phyloP scores from a whole-genome alignment of 1,140 invertebrate species.

The Magallana angulata region DNA sequence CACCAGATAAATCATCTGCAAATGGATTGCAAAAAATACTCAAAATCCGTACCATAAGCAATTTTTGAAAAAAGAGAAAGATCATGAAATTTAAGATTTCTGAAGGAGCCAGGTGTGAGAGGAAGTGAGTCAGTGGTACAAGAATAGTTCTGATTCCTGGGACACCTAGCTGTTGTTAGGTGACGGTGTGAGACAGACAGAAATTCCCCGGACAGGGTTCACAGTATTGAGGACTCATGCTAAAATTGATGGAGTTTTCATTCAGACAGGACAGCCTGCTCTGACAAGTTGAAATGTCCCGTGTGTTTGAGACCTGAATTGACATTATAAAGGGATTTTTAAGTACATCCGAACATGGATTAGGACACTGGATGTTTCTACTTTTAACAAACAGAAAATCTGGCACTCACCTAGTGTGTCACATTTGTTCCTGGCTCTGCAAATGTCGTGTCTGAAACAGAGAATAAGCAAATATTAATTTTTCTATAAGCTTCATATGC shows the following conservation, averaged over 20 bases:
- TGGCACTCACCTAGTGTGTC: slow-evolving; percentile 84
- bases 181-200: neutral
- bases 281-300: neutral
- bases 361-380: neutral
- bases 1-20: too few relatives aligned
- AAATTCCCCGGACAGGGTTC: neutral
- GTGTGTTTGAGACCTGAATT: neutral
- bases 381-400: slow-evolving; percentile 1
- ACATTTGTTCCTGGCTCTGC: slow-evolving; percentile 86
- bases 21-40: too few relatives aligned
- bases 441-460: slow-evolving; percentile 87
- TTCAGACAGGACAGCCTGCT: slow-evolving; percentile 6
- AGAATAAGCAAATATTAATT: slow-evolving; percentile 15
- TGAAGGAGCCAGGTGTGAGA: neutral
- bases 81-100: too few relatives aligned
- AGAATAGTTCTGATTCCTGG: slow-evolving; percentile 25
- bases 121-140: neutral
- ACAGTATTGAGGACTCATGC: neutral
- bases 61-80: too few relatives aligned
- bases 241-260: slow-evolving; percentile 38
- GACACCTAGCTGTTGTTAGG: slow-evolving; percentile 25
- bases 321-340: slow-evolving; percentile 23
- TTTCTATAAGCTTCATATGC: too few relatives aligned
- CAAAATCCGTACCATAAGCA: too few relatives aligned
- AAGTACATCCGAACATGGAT: neutral